phyloP scores from a whole-genome alignment of 2,113 vertebrate species.

The Danionella cerebrum region DNA sequence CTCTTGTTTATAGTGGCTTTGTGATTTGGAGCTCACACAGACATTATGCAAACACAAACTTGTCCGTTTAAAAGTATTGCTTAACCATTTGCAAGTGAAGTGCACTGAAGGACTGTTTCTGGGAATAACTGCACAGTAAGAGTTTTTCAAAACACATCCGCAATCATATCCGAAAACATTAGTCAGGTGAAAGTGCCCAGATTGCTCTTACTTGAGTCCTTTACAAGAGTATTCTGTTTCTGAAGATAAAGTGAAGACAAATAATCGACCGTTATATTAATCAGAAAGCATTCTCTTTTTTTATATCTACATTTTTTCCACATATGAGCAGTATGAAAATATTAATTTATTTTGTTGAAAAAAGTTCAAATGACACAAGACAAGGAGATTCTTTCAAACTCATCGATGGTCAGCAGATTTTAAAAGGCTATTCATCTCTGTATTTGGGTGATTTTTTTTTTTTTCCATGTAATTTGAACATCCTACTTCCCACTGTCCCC shows the following conservation, averaged over 20 bases:
- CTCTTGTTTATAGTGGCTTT: slow-evolving; percentile 11
- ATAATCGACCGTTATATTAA: no score
- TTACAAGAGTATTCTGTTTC: not conserved
- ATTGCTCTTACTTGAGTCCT: no score
- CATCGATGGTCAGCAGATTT: no score
- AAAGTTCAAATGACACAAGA: no score
- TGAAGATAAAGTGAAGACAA: not conserved
- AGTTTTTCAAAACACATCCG: not conserved
- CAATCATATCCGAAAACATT: not conserved
- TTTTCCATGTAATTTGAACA: no score
- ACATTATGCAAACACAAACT: not conserved
- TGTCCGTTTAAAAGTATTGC: not conserved
- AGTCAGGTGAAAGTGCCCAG: not conserved
- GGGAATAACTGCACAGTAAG: not conserved
- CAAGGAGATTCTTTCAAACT: no score
- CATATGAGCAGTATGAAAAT: no score
- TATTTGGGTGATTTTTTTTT: no score
- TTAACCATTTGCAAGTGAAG: not conserved
- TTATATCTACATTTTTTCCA: no score
- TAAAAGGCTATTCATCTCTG: no score
- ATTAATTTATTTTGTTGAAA: no score
- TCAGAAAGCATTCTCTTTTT: no score
- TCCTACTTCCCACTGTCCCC: not conserved
- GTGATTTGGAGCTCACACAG: not conserved
- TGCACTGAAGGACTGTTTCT: not conserved